Conservation (phyloP, 2,888 invertebrate species). For the Eupithecia dodoneata region DNA sequence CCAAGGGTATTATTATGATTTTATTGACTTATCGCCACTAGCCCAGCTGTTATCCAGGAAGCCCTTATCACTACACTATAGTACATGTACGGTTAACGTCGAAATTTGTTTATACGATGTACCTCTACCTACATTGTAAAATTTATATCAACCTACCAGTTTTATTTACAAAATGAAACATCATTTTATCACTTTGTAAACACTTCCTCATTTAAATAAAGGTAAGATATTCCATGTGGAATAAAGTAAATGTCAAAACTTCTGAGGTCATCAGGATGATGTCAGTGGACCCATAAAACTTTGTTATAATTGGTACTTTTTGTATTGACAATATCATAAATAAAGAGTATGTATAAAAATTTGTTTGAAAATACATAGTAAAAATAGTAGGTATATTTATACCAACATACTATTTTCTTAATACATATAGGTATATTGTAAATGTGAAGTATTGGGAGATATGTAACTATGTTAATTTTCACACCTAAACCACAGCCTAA, state of each 20-base stretch:
- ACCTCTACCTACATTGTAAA: background rate
- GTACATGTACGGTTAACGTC: background rate
- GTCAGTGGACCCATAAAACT: conserved; percentile 42
- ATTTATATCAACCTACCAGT: background rate
- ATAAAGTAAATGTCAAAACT: conserved; percentile 36
- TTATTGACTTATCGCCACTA: background rate
- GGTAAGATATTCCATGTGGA: conserved; percentile 32
- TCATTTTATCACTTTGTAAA: background rate
- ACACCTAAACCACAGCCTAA: no score
- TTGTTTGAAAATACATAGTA: background rate
- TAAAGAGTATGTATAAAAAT: background rate
- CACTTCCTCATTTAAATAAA: background rate
- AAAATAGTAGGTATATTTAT: background rate
- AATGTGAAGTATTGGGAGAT: background rate
- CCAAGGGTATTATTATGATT: background rate
- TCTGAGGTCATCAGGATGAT: conserved; percentile 49
- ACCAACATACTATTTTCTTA: no score
- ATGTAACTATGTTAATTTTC: background rate
- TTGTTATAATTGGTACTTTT: conserved; percentile 7
- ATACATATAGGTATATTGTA: background rate
- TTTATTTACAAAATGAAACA: background rate
- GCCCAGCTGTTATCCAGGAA: background rate
- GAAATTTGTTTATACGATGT: background rate
- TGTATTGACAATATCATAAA: background rate
- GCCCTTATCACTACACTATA: background rate